A percentile compares a stretch with the other conserved stretches of the same genome.
Conservation (phyloP, 2,888 invertebrate species). For the Clanis bilineata region DNA sequence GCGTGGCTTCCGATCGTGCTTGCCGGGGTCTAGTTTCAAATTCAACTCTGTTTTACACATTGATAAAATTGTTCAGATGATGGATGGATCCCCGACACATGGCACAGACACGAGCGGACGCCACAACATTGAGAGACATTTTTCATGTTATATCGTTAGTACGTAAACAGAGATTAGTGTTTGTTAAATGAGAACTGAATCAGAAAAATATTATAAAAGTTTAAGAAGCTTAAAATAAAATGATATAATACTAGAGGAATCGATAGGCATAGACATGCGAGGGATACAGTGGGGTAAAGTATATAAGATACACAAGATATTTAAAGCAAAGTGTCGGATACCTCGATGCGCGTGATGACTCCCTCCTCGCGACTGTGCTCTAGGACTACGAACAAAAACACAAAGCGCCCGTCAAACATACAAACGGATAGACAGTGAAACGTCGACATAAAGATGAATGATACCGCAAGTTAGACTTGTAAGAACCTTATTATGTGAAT, state of each 20-base stretch:
- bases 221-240: slow-evolving; percentile 6
- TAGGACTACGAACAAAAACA: slow-evolving; percentile 82
- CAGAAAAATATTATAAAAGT: not conserved
- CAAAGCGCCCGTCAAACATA: slow-evolving; percentile 79
- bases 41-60: slow-evolving; percentile 9
- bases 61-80: slow-evolving; percentile 23
- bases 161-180: slow-evolving; percentile 21
- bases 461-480: slow-evolving; percentile 25
- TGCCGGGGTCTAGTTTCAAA: slow-evolving; percentile 34
- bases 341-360: slow-evolving; percentile 82
- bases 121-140: slow-evolving; percentile 69
- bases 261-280: slow-evolving; percentile 5
- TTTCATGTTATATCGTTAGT: slow-evolving; percentile 38
- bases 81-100: slow-evolving; percentile 39
- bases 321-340: slow-evolving; percentile 75
- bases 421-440: slow-evolving; percentile 48
- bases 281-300: not conserved
- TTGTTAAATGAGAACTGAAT: slow-evolving; percentile 8
- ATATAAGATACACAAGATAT: slow-evolving; percentile 42
- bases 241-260: slow-evolving; percentile 11
- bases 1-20: slow-evolving; percentile 69
- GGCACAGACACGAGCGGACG: slow-evolving; percentile 73
- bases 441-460: slow-evolving; percentile 38
- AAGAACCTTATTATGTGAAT: not conserved
- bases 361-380: slow-evolving; percentile 83